Evolutionary conservation across 2,888 invertebrate genomes (phyloP), one percentile per base, ranked within the genome.

Genomic region (Drosophila mettleri): DNA sequence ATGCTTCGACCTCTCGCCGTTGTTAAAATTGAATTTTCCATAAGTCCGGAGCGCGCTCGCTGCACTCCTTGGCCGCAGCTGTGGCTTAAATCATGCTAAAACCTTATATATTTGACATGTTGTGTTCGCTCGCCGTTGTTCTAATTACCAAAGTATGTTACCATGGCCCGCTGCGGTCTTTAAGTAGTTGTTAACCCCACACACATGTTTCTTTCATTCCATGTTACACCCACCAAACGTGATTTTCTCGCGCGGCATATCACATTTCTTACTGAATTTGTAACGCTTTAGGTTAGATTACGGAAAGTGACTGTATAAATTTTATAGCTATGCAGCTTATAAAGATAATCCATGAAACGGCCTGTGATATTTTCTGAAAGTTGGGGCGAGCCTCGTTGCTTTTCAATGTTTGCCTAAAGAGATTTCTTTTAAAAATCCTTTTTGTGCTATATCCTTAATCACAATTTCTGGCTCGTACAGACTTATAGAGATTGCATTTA

Each of bases 21-120:
- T 53, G 41, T 22, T 54, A 45, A 78, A 73, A 78, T 83, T 84
- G 82, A 82, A 85, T 85, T 87, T 85, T 82, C 79, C 74, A 75
- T 79, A 82, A 82, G 70, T 79, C 84, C 7, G n/a, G n/a, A 85
- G 75, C 39, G 48, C 51, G 67, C 67, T 52, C 55, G 73, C 54
- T 78, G 76, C 22, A 69, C 36, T 48, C 20, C 49, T 48, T 62
- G 38, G 7, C 22, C 10, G 7, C 34, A 16, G 34, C 22, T 22
- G 8, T 24, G 27, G 29, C 61, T 61, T 70, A 81, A 78, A 80
- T 82, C 70, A 67, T 49, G 38, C 48, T 34, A 39, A 60, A 62
- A 38, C 45, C 52, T 62, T 52, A 65, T 74, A 70, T 73, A 78
- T 81, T 66, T 74, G 75, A 71, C 79, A 69, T 53, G 69, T 39